Evolutionary conservation across 2,888 invertebrate species (phyloP).

Genomic region (Corbicula japonica): DNA sequence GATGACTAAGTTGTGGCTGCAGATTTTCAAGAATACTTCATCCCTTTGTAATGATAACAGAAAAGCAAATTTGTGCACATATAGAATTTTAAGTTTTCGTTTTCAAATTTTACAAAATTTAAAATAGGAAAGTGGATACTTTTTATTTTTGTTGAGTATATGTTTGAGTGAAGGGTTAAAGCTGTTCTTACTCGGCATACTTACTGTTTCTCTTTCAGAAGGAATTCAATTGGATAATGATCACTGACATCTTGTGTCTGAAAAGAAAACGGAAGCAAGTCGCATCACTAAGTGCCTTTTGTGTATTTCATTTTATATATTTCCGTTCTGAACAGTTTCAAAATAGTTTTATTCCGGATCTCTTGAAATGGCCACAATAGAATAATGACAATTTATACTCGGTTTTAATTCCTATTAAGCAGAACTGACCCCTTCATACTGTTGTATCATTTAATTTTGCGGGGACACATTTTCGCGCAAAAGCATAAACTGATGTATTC

Average conservation of each 20-base stretch:
- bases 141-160: no score
- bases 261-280: not conserved
- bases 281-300: not conserved
- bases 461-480: no score
- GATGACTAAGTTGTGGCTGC: not conserved
- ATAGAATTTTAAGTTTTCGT: not conserved
- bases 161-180: no score
- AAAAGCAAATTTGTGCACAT: not conserved
- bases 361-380: not conserved
- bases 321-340: not conserved
- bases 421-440: no score
- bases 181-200: no score
- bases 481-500: no score
- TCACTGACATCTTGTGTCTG: slow-evolving; percentile 52
- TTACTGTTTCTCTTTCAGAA: slow-evolving; percentile 23
- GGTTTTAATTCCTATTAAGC: no score
- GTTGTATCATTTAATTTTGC: no score
- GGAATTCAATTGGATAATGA: slow-evolving; percentile 58
- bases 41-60: not conserved
- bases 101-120: not conserved
- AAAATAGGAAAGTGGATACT: not conserved
- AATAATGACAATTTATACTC: no score
- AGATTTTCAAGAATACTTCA: not conserved
- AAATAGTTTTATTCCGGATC: not conserved
- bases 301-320: not conserved